phyloP scores from a whole-genome alignment of 1,140 invertebrate genomes.

The Lepidurus apus region DNA sequence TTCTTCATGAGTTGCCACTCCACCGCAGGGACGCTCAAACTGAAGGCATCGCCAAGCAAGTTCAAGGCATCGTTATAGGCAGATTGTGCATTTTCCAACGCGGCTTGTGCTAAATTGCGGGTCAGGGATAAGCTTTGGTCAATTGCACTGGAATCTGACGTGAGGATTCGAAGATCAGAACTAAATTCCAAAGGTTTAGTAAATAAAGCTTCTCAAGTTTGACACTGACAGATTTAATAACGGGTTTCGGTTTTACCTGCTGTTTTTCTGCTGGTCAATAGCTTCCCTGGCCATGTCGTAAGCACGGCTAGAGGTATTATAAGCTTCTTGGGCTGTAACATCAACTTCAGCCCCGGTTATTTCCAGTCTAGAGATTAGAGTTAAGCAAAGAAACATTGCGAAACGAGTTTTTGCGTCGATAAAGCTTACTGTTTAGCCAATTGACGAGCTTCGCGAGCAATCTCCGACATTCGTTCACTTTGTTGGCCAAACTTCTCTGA shows the following conservation, averaged over 20 bases:
- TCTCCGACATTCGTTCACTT: slow-evolving; percentile 81
- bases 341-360: slow-evolving; percentile 72
- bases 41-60: slow-evolving; percentile 67
- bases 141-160: not conserved
- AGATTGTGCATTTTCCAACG: slow-evolving; percentile 61
- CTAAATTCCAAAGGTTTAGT: slow-evolving; percentile 2
- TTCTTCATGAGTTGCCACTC: slow-evolving; percentile 62
- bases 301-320: slow-evolving; percentile 73
- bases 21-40: slow-evolving; percentile 64
- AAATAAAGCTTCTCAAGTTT: not conserved
- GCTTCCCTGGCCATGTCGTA: slow-evolving; percentile 73
- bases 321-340: slow-evolving; percentile 67
- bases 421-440: slow-evolving; percentile 58
- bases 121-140: slow-evolving; percentile 49
- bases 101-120: slow-evolving; percentile 61
- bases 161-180: not conserved
- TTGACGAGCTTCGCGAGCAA: slow-evolving; percentile 76
- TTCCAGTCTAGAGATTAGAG: slow-evolving; percentile 51
- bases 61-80: slow-evolving; percentile 74
- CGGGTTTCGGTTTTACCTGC: slow-evolving; percentile 42
- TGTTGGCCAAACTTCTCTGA: slow-evolving; percentile 83
- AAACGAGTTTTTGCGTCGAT: not conserved
- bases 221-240: not conserved
- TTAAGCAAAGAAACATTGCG: slow-evolving; percentile 31
- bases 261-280: slow-evolving; percentile 68